These are phyloP conservation scores for Drosophila baimaii DNA, from an alignment of 1,140 invertebrate species.

Conservation along the genomic window DNA sequence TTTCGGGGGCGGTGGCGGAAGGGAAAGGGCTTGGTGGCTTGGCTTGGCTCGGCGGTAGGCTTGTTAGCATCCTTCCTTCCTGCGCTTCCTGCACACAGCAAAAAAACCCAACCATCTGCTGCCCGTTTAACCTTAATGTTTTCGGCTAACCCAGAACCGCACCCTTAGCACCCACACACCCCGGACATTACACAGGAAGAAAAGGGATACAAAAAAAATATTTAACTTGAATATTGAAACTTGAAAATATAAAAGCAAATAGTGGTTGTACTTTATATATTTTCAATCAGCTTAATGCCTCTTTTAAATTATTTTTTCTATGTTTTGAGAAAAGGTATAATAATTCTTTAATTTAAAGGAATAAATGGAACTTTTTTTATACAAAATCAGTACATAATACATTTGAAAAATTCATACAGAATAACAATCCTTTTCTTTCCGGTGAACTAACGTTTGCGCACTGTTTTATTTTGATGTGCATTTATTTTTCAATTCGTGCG, in stretches of 20 bases:
- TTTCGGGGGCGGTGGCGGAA: slow-evolving; percentile 41
- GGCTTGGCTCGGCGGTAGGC: slow-evolving; percentile 25
- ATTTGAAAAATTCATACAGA: not conserved
- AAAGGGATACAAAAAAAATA: no score
- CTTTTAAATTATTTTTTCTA: no score
- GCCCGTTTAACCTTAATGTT: slow-evolving; percentile 57
- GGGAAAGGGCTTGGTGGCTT: slow-evolving; percentile 19
- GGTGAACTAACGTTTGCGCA: slow-evolving; percentile 13
- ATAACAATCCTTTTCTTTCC: not conserved
- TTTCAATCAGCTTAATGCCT: no score
- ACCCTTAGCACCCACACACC: slow-evolving; percentile 7
- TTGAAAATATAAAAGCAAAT: no score
- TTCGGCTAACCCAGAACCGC: slow-evolving; percentile 35
- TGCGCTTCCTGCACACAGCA: slow-evolving; percentile 30
- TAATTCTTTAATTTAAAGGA: no score
- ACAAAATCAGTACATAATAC: not conserved
- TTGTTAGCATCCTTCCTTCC: slow-evolving; percentile 70
- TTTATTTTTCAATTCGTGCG: slow-evolving; percentile 73
- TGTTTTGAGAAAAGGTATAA: no score
- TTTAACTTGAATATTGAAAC: no score
- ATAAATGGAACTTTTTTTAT: no score
- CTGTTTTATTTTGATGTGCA: slow-evolving; percentile 66
- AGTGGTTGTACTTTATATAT: no score
- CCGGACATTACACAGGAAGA: not conserved
- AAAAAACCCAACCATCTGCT: slow-evolving; percentile 49